Base-by-base conservation (phyloP, 2,113 vertebrate genomes). In the Gymnorhina tibicen region DNA sequence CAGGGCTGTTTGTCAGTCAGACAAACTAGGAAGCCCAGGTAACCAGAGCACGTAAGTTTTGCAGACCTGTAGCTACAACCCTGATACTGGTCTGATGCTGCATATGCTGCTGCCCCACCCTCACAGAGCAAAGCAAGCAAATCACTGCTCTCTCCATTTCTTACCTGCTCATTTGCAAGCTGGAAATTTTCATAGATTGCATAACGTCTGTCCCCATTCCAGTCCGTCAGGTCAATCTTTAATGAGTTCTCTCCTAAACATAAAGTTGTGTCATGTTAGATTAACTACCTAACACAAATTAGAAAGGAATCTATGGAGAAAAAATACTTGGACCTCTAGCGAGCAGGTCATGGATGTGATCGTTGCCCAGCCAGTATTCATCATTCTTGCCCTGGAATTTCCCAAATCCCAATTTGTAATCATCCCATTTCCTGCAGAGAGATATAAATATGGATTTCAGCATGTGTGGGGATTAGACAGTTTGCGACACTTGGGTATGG, bases 341-440 rank as follows among this genome's bases (percentile, higher is more conserved):
- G 1, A 99, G 97, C 37, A 99, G 96, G 49, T 98, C 93, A 77
- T 98, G 72, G 77, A 99, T 99, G 83, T 98, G 98, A 60, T 99
- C 98, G 1, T 99, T 99, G 46, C 99, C 99, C 93, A 99, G 96
- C 99, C 99, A 99, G 80, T 99, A 98, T 97, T 99, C 99, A 96
- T 99, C 99, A 58, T 98, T 98, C 93, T 97, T 98, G 85, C 95
- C 92, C 93, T 99, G 98, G 91, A 99, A 98, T 95, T 98, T 95
- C 52, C 99, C 99, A 98, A 99, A 99, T 41, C 99, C 99, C 46
- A 98, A 97, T 97, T 97, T 99, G 96, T 99, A 99, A 83, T 99
- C 98, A 70, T 98, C 98, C 99, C 99, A 99, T 85, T 98, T 98
- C 96, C 99, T 99, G 84, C n/a, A 93, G 49, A 8, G 42, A 97